phyloP scores from a whole-genome alignment of 2,888 invertebrate species.

The Loripinus fragilis region DNA sequence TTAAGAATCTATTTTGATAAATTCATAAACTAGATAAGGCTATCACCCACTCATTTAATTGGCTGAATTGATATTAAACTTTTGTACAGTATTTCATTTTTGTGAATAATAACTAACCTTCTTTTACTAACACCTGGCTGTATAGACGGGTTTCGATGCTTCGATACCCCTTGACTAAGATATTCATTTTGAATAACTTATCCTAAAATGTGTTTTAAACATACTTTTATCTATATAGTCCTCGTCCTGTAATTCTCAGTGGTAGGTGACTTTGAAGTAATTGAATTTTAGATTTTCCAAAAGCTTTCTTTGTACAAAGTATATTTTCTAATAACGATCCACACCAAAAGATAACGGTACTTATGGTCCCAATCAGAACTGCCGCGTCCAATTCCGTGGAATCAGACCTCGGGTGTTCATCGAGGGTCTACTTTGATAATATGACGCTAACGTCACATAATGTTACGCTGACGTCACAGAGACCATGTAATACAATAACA shows the following conservation, averaged over 20 bases:
- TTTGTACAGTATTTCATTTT: background rate
- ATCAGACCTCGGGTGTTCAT: too few species aligned
- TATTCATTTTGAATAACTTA: conserved; percentile 9
- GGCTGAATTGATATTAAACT: conserved; percentile 5
- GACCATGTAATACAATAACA: too few species aligned
- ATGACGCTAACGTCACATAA: too few species aligned
- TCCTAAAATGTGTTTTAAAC: background rate
- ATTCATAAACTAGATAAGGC: background rate
- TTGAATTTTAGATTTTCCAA: conserved; percentile 16
- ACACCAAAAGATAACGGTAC: background rate
- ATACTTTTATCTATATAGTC: conserved; percentile 7
- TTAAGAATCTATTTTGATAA: background rate
- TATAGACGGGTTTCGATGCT: background rate
- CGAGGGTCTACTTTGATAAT: too few species aligned
- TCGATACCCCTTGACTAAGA: conserved; percentile 17
- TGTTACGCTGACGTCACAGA: too few species aligned
- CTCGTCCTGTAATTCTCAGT: background rate
- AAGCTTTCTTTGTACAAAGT: background rate
- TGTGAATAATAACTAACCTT: background rate
- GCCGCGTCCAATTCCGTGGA: too few species aligned
- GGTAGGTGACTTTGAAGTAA: background rate
- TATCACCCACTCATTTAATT: background rate
- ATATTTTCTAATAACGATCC: conserved; percentile 6
- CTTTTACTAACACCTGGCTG: conserved; percentile 11
- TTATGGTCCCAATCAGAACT: too few species aligned